Evolutionary conservation across 23 tunicate genomes (phyloP).

Genomic region (Styela plicata): DNA sequence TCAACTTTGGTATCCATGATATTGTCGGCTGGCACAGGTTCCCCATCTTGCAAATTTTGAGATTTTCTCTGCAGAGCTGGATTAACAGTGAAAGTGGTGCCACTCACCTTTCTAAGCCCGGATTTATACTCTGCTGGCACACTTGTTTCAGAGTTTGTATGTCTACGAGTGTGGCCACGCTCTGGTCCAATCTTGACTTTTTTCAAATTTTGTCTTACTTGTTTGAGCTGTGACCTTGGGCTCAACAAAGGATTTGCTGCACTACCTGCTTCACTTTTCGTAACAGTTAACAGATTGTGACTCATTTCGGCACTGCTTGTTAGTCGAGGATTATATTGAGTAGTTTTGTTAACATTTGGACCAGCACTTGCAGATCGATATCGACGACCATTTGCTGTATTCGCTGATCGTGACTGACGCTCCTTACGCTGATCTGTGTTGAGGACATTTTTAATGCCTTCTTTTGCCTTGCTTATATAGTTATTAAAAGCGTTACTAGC

Average conservation of each 20-base stretch:
- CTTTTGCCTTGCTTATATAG: slow-evolving; percentile 58
- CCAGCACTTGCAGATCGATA: slow-evolving; percentile 86
- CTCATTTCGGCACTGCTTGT: neutral
- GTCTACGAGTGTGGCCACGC: neutral
- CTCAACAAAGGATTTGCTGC: slow-evolving; percentile 48
- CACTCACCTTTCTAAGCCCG: neutral
- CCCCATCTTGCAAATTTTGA: neutral
- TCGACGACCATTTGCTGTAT: slow-evolving; percentile 33
- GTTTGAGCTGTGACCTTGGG: slow-evolving; percentile 68
- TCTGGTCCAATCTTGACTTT: slow-evolving; percentile 40
- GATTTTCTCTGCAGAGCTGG: neutral
- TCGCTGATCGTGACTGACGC: slow-evolving; percentile 44
- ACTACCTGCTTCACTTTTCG: slow-evolving; percentile 8
- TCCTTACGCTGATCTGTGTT: neutral
- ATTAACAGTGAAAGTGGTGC: slow-evolving; percentile 10
- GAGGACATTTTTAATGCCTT: slow-evolving; percentile 63
- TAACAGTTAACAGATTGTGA: neutral
- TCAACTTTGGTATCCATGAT: neutral
- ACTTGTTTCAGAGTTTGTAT: slow-evolving; percentile 8
- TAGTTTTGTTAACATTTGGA: slow-evolving; percentile 33
- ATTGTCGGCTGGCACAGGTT: neutral
- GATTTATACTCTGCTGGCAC: too few relatives aligned
- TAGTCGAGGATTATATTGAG: neutral
- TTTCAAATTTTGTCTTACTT: slow-evolving; percentile 76
- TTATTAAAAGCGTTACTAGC: neutral